Evolutionary conservation across 1,140 invertebrate genomes (phyloP).

Genomic region (Rhyacophila brunnea): DNA sequence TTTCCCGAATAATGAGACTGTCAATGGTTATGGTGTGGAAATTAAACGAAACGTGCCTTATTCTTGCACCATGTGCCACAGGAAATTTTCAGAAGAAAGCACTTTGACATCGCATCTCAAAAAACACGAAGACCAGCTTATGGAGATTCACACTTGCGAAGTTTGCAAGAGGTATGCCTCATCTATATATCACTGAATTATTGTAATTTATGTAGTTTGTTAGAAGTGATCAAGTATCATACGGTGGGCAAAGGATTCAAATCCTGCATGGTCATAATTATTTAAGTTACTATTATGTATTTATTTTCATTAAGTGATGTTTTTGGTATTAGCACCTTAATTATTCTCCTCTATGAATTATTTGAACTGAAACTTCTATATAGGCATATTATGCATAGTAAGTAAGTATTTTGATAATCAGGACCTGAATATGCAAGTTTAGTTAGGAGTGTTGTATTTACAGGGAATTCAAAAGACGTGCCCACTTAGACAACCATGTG

Average conservation of each 20-base stretch:
- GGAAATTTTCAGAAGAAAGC: constrained; percentile 46
- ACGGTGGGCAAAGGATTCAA: too few species aligned
- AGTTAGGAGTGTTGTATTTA: background rate
- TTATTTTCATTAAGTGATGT: background rate
- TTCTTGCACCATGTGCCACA: constrained; percentile 49
- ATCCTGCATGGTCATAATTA: background rate
- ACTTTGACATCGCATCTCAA: constrained; percentile 50
- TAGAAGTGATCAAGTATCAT: too few species aligned
- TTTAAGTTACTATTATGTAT: background rate
- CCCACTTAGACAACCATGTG: constrained; percentile 51
- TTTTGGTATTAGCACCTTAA: background rate
- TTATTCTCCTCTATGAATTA: background rate
- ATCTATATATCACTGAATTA: too few species aligned
- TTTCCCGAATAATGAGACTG: background rate
- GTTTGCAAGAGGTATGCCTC: constrained; percentile 42
- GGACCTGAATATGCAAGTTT: background rate
- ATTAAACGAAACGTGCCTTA: constrained; percentile 28
- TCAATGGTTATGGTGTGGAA: constrained; percentile 12
- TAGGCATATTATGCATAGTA: background rate
- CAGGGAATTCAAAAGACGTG: constrained; percentile 47
- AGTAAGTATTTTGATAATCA: too few species aligned
- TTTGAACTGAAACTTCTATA: background rate
- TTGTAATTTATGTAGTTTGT: too few species aligned
- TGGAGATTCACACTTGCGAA: constrained; percentile 41
- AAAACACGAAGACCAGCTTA: constrained; percentile 43